Evolutionary conservation across 2,797 vertebrate genomes (phyloP), one percentile per base, ranked within the genome.

Genomic region (Scomberomorus guttatus): DNA sequence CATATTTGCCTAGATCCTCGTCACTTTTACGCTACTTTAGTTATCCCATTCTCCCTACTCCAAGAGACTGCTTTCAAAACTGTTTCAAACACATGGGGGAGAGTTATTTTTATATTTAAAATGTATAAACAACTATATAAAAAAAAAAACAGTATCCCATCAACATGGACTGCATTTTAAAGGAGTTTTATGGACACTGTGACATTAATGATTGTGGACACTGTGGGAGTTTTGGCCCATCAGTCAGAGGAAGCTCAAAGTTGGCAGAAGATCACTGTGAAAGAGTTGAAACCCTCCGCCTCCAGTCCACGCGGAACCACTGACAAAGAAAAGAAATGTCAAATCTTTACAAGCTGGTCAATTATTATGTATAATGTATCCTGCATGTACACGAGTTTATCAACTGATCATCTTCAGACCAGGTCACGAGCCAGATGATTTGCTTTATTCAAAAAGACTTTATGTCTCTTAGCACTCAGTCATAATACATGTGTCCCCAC

Each of bases 101-200:
- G 57, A 74, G 20, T 86, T 92, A 90, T 94, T 95, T 95, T 93
- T 94, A 82, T 92, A 94, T 87, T 88, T 76, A 86, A 89, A 85
- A 89, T 63, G 6, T 74, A 72, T 65, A 85, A 85, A 82, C 63
- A 72, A 55, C 44, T 48, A 72, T 64, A 44, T 76, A 80, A 83
- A 83, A 64, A 80, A 84, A 83, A 64, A 69, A 75, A 77, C 56
- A 64, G 29, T 81, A 86, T 85, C 74, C 68, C 75, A 64, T 75
- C 57, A 80, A 48, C 25, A 37, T 65, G 67, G 65, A 81, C 85
- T 79, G 64, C 67, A 50, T 87, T 77, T 61, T 46, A 65, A 63
- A 81, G 4, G 48, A 87, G 25, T 68, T 79, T 72, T 75, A 79
- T 46, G 65, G 85, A 87, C 87, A 90, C 89, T 92, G 80, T 87